Conservation (phyloP, 2,113 vertebrate genomes). For the Poeciliopsis occidentalis region DNA sequence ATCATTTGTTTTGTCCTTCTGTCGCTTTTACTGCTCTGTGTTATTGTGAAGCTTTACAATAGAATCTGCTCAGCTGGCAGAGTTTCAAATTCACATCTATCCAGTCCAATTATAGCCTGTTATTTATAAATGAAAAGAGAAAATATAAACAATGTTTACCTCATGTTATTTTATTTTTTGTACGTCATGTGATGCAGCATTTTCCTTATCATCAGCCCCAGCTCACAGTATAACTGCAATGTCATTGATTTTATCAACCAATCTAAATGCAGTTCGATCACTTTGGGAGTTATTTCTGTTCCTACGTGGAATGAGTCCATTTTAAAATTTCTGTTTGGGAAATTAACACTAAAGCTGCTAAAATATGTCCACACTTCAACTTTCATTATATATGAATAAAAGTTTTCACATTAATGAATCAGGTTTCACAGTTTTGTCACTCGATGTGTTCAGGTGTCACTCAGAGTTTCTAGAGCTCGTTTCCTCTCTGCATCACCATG, state of each 20-base stretch:
- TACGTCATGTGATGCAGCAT: no score
- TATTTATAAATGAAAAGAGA: not conserved
- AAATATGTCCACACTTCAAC: no score
- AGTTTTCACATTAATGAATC: not conserved
- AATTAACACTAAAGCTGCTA: no score
- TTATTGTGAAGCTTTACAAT: slow-evolving; percentile 25
- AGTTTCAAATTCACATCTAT: not conserved
- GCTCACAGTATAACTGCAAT: no score
- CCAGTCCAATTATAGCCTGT: not conserved
- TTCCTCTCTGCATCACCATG: not conserved
- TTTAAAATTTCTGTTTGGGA: no score
- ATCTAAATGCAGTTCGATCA: no score
- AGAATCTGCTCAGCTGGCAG: not conserved
- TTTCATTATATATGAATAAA: no score
- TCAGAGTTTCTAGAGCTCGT: slow-evolving; percentile 80
- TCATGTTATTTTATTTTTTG: no score
- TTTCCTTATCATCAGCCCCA: no score
- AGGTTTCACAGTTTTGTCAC: slow-evolving; percentile 57
- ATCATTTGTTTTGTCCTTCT: slow-evolving; percentile 24
- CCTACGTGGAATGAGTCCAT: no score
- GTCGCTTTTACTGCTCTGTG: not conserved
- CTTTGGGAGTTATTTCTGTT: no score
- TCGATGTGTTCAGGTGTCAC: slow-evolving; percentile 88
- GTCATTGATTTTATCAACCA: no score
- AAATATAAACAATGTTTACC: not conserved